Evolutionary conservation across 2,888 invertebrate genomes (phyloP), one percentile per base, ranked within the genome.

Genomic region (Acholoe squamosa): DNA sequence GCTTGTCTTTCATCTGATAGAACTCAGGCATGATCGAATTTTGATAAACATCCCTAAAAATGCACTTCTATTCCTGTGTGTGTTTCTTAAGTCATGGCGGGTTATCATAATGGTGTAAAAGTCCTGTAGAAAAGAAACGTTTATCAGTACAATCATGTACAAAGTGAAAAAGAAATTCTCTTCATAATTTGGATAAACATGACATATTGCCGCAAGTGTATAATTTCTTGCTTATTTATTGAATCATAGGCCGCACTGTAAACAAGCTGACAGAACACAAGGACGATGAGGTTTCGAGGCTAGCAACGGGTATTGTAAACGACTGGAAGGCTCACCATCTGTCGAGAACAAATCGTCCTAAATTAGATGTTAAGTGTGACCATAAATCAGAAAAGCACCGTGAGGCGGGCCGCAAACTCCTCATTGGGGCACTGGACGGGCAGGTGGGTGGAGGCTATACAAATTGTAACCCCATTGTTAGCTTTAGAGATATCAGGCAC

Each of bases 341-440:
- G 28, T 93, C 94, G 25, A 92, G 93, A 34, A 89, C 91, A 28
- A 92, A 94, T 34, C 92, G 93, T 54, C 94, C 94, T 16, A 93
- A 93, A 92, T 94, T 95, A 80, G 95, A 95, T 90, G 95, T 95
- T 31, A 93, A 93, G 84, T 94, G 93, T 93, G 94, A 95, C 91
- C 91, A 92, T 28, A 94, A 94, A 89, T 93, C 94, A 89, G 94
- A 95, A 71, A 93, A 92, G 71, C 89, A 93, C 54, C 92, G 95
- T 84, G 91, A 91, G 14, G 92, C 93, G 28, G 94, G 94, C 10
- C 93, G 93, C 76, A 93, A 92, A 54, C 91, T 94, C 19, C 89
- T 95, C 22, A 91, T 93, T 22, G 94, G 93, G 14, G 93, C 94
- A 43, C 90, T 95, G 43, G 80, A 67, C 31, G 86, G 84, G 28